Evolutionary conservation across 2,888 invertebrate species (phyloP).

Genomic region (Zelleria hepariella): DNA sequence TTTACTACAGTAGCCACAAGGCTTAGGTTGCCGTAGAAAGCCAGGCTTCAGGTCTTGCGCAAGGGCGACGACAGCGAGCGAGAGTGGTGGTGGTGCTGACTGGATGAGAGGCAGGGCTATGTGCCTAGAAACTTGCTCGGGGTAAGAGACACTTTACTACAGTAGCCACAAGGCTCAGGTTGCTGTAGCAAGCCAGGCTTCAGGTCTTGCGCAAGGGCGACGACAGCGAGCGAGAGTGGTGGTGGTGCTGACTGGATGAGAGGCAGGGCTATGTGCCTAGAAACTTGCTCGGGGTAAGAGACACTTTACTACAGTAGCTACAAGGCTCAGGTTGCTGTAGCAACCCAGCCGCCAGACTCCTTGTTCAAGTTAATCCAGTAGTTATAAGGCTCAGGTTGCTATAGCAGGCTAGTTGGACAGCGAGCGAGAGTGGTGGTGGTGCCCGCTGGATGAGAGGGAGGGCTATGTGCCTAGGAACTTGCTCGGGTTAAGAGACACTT

Average conservation of each 20-base stretch:
- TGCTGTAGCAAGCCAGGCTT: conserved; percentile 83
- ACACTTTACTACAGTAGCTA: neutral
- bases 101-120: conserved; percentile 82
- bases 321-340: no score
- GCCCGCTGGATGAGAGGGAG: conserved; percentile 67
- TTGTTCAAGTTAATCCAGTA: conserved; percentile 86
- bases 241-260: no score
- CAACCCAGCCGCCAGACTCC: conserved; percentile 88
- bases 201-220: conserved; percentile 32
- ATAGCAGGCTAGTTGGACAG: conserved; percentile 88
- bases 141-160: conserved; percentile 70
- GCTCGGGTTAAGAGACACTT: conserved; percentile 83
- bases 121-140: conserved; percentile 97
- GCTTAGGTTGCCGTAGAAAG: conserved; percentile 90
- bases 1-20: conserved; percentile 79
- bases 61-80: conserved; percentile 85
- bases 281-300: neutral
- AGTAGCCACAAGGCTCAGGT: conserved; percentile 89
- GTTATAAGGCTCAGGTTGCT: no score
- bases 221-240: conserved; percentile 95
- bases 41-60: conserved; percentile 31
- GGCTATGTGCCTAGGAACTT: conserved; percentile 98
- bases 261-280: neutral
- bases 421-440: conserved; percentile 97
- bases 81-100: conserved; percentile 93